phyloP scores from a whole-genome alignment of 2,113 vertebrate species.

The Centropus bengalensis region DNA sequence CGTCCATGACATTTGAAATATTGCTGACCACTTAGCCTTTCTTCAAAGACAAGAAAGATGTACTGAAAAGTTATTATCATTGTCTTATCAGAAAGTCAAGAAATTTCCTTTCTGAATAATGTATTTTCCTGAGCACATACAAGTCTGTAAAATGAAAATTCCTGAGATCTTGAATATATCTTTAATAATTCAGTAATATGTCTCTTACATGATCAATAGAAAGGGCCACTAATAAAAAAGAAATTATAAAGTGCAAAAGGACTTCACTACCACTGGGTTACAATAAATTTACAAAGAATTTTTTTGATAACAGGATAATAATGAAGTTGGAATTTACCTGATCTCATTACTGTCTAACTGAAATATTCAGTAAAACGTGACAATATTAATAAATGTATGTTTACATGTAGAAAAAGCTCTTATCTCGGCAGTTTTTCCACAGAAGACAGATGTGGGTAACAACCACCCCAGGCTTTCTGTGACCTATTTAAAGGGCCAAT shows the following conservation, averaged over 20 bases:
- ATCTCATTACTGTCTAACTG: not conserved
- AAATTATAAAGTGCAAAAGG: not conserved
- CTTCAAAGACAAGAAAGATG: not conserved
- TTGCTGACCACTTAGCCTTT: not conserved
- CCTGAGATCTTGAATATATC: not conserved
- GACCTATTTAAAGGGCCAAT: not conserved
- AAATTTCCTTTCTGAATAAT: not conserved
- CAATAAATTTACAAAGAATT: not conserved
- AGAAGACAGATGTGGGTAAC: conserved; percentile 25
- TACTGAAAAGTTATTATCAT: not conserved
- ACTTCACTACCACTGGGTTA: not conserved
- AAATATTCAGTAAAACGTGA: conserved; percentile 19
- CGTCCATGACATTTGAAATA: not conserved
- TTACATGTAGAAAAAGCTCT: not conserved
- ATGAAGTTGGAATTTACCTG: conserved; percentile 35
- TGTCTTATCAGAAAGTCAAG: not conserved
- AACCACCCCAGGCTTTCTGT: not conserved
- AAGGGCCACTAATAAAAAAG: not conserved
- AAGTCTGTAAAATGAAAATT: not conserved
- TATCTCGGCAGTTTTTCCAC: not conserved
- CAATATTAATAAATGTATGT: conserved; percentile 21
- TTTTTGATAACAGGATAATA: not conserved
- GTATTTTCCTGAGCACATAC: not conserved
- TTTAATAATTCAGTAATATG: not conserved
- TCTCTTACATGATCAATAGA: not conserved